These are phyloP conservation scores for Rhegmatorhina hoffmannsi DNA, from an alignment of 2,113 vertebrate genomes.

Conservation along the genomic window DNA sequence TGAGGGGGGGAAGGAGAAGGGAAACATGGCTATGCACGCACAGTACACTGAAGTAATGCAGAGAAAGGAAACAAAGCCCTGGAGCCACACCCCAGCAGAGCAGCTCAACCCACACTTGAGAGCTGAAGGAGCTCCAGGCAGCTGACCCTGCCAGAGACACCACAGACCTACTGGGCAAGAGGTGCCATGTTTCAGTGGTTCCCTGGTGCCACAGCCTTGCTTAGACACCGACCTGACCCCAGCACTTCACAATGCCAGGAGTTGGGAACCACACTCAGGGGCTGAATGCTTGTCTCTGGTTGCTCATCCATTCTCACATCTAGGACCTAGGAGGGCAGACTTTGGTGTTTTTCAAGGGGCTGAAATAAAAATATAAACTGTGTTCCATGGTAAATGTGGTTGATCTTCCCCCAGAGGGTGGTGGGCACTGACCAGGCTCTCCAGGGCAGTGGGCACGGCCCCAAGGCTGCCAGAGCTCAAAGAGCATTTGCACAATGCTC, in stretches of 20 bases:
- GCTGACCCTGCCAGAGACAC: not conserved
- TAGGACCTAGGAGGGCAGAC: not conserved
- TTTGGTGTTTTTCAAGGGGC: not conserved
- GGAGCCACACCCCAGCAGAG: not conserved
- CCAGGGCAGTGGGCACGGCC: not conserved
- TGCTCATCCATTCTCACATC: not conserved
- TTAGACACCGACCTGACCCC: not conserved
- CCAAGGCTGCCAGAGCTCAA: not conserved
- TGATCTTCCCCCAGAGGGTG: not conserved
- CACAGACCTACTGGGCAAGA: not conserved
- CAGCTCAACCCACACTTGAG: not conserved
- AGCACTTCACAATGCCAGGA: rapidly evolving
- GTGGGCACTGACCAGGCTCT: not conserved
- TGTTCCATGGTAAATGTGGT: not conserved
- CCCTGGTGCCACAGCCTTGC: not conserved
- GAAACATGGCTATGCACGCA: not conserved
- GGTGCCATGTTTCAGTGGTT: not conserved
- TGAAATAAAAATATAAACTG: not conserved
- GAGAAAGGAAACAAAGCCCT: not conserved
- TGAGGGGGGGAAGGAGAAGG: not conserved
- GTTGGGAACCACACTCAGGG: not conserved
- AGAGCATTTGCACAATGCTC: rapidly evolving
- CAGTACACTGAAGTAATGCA: not conserved
- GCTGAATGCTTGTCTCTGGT: not conserved
- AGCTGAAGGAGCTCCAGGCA: not conserved